These are phyloP conservation scores for Tetheella fluctuosa DNA, from an alignment of 2,888 invertebrate species.

Conservation along the genomic window DNA sequence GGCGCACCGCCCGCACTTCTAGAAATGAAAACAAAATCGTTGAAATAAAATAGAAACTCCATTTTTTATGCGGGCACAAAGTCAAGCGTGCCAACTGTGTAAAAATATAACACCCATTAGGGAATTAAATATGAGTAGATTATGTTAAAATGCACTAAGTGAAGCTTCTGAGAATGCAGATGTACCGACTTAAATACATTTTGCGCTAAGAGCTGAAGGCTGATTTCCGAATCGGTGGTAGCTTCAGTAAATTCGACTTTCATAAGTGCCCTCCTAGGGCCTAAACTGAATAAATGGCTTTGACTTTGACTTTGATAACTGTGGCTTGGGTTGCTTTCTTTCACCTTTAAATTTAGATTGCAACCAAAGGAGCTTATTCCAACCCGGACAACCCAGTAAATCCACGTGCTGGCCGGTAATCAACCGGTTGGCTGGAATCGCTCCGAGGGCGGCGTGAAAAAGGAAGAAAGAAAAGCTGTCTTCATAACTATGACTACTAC, in stretches of 20 bases:
- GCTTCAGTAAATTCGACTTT: too few species aligned
- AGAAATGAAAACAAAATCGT: neutral
- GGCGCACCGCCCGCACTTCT: constrained; percentile 7
- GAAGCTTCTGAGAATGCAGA: neutral
- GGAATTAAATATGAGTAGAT: constrained; percentile 20
- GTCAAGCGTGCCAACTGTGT: constrained; percentile 21
- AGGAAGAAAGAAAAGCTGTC: too few species aligned
- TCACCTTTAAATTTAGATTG: neutral
- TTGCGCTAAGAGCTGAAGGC: neutral
- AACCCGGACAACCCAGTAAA: too few species aligned
- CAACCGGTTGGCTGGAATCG: too few species aligned
- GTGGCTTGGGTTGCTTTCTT: neutral
- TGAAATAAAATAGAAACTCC: constrained; percentile 27
- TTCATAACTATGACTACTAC: too few species aligned
- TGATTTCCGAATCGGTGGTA: neutral
- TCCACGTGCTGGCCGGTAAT: too few species aligned
- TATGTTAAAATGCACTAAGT: constrained; percentile 29
- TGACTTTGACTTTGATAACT: too few species aligned
- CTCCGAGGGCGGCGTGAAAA: too few species aligned
- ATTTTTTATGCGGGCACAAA: constrained; percentile 23
- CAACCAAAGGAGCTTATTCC: too few species aligned
- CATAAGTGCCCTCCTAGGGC: too few species aligned
- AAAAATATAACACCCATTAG: constrained; percentile 24
- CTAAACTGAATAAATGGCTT: too few species aligned
- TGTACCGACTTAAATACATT: neutral